Conservation (phyloP, 1,140 invertebrate species). For the Oncopodura yosiiana region DNA sequence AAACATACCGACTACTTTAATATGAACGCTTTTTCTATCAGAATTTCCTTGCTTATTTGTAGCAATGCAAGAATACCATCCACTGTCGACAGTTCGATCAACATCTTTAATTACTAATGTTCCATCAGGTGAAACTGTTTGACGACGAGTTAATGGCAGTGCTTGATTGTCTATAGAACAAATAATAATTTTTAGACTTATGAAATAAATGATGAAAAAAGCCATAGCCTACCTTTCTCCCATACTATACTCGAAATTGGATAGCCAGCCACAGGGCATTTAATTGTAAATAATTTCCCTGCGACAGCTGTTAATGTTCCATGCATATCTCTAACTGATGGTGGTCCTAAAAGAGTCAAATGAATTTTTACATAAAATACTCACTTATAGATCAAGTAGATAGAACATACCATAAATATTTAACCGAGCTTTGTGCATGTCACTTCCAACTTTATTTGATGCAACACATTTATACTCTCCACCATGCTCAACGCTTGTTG, state of each 20-base stretch:
- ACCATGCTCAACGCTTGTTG: slow-evolving; percentile 72
- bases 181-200: not conserved
- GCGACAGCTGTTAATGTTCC: slow-evolving; percentile 45
- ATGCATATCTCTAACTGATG: slow-evolving; percentile 44
- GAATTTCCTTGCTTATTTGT: slow-evolving; percentile 44
- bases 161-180: slow-evolving; percentile 57
- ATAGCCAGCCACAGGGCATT: slow-evolving; percentile 48
- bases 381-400: not conserved
- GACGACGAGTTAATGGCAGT: slow-evolving; percentile 40
- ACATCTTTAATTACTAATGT: slow-evolving; percentile 53
- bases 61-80: slow-evolving; percentile 46
- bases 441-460: slow-evolving; percentile 64
- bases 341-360: slow-evolving; percentile 39
- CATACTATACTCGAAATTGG: slow-evolving; percentile 44
- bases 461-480: slow-evolving; percentile 74
- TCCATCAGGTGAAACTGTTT: slow-evolving; percentile 51
- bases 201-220: slow-evolving; percentile 1
- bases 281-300: slow-evolving; percentile 42
- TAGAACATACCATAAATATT: slow-evolving; percentile 69
- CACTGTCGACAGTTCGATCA: slow-evolving; percentile 45
- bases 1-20: slow-evolving; percentile 45
- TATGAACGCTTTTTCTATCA: slow-evolving; percentile 40
- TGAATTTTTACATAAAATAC: not conserved
- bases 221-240: slow-evolving; percentile 42
- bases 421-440: slow-evolving; percentile 62